Percentiles rank a stretch among this genome's conserved stretches.
phyloP scores from a whole-genome alignment of 2,113 vertebrate genomes.

The Casuarius casuarius region DNA sequence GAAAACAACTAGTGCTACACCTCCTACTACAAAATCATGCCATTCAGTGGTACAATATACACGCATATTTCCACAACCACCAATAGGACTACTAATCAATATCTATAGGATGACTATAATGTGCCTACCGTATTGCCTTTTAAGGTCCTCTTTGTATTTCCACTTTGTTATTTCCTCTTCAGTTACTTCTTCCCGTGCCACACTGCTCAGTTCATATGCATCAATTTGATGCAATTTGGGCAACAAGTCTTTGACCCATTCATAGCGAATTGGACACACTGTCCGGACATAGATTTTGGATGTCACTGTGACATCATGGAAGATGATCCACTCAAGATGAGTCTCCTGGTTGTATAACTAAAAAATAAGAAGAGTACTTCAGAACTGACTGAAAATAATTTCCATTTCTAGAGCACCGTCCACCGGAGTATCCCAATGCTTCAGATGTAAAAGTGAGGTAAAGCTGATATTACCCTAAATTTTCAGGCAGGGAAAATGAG shows the following conservation, averaged over 20 bases:
- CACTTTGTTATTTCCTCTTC: constrained; percentile 87
- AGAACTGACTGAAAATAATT: neutral
- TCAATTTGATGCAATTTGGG: constrained; percentile 95
- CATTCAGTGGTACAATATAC: fast-evolving
- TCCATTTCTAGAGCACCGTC: neutral
- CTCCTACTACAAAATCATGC: neutral
- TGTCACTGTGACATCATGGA: constrained; percentile 93
- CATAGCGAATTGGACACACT: constrained; percentile 92
- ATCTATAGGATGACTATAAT: fast-evolving
- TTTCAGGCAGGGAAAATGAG: neutral
- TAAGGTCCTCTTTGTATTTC: constrained; percentile 84
- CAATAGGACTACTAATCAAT: fast-evolving
- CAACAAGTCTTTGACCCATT: constrained; percentile 93
- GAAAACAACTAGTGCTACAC: neutral
- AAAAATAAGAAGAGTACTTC: neutral
- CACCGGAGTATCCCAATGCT: neutral
- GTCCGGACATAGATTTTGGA: constrained; percentile 92
- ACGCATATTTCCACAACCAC: fast-evolving
- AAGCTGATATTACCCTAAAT: neutral
- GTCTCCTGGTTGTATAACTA: constrained; percentile 91
- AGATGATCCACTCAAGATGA: constrained; percentile 93
- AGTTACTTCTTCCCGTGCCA: constrained; percentile 91
- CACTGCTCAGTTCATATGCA: constrained; percentile 90
- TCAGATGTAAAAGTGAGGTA: neutral
- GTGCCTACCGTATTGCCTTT: constrained; percentile 82